Conservation (phyloP, 2,888 invertebrate genomes). For the Ochlodes sylvanus region DNA sequence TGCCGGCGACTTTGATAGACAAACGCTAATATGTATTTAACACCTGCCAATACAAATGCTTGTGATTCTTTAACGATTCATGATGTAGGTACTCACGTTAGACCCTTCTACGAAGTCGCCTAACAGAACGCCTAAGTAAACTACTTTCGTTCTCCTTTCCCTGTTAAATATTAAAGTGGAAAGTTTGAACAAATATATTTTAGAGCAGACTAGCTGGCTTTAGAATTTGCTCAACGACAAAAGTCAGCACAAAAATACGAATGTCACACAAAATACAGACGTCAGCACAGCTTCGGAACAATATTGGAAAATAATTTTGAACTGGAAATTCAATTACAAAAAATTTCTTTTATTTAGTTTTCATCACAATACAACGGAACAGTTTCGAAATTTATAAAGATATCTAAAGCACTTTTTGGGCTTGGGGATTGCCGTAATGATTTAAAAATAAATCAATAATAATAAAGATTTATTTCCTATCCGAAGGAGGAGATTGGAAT, state of each 20-base stretch:
- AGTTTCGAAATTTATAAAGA: no score
- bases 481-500: no score
- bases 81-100: no score
- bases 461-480: no score
- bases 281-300: background rate
- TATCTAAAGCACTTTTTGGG: no score
- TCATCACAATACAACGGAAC: background rate
- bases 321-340: constrained; percentile 1
- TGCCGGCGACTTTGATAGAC: no score
- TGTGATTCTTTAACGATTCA: no score
- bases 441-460: no score
- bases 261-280: background rate
- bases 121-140: background rate
- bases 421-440: no score
- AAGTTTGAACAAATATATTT: background rate
- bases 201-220: background rate
- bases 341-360: background rate
- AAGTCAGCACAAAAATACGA: background rate
- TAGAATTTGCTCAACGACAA: background rate
- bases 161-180: background rate
- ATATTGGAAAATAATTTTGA: constrained; percentile 5
- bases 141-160: background rate
- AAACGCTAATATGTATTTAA: no score
- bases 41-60: no score
- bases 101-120: no score